phyloP scores from a whole-genome alignment of 2,888 invertebrate species.

The Macropis europaea region DNA sequence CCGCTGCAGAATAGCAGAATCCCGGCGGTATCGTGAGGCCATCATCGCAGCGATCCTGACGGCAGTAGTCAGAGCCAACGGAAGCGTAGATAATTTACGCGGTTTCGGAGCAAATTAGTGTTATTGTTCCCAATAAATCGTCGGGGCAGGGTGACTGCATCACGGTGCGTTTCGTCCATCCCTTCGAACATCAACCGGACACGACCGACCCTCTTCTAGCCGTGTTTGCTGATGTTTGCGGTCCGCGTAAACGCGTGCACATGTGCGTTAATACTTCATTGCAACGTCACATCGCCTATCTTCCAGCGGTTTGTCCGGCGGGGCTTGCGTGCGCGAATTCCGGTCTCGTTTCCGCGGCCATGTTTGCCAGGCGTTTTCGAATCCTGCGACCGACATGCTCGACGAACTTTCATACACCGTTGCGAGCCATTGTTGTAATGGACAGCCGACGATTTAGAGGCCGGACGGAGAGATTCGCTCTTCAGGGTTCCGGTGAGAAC shows the following conservation, averaged over 20 bases:
- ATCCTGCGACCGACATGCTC: too few species aligned
- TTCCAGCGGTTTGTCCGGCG: background rate
- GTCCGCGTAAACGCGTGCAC: slow-evolving; percentile 30
- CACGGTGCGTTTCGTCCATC: slow-evolving; percentile 37
- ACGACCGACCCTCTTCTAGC: background rate
- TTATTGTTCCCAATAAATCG: slow-evolving; percentile 61
- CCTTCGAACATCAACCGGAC: slow-evolving; percentile 13
- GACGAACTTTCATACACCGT: too few species aligned
- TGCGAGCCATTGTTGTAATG: background rate
- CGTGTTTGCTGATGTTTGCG: slow-evolving; percentile 39
- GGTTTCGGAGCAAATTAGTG: slow-evolving; percentile 58
- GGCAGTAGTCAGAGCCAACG: too few species aligned
- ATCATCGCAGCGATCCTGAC: too few species aligned
- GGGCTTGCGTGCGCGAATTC: too few species aligned
- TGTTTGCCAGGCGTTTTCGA: too few species aligned
- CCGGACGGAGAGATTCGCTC: too few species aligned
- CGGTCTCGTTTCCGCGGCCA: too few species aligned
- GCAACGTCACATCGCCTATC: slow-evolving; percentile 38
- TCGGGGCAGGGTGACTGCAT: slow-evolving; percentile 22
- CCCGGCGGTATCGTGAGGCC: too few species aligned
- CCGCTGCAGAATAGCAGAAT: too few species aligned
- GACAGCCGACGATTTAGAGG: too few species aligned
- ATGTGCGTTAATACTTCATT: slow-evolving; percentile 39
- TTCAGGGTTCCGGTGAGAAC: too few species aligned
- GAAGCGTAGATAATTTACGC: slow-evolving; percentile 57